A percentile compares a stretch with the other conserved stretches of the same genome.
Evolutionary conservation across 1,140 invertebrate species (phyloP).

Genomic region (Drosophila sproati): DNA sequence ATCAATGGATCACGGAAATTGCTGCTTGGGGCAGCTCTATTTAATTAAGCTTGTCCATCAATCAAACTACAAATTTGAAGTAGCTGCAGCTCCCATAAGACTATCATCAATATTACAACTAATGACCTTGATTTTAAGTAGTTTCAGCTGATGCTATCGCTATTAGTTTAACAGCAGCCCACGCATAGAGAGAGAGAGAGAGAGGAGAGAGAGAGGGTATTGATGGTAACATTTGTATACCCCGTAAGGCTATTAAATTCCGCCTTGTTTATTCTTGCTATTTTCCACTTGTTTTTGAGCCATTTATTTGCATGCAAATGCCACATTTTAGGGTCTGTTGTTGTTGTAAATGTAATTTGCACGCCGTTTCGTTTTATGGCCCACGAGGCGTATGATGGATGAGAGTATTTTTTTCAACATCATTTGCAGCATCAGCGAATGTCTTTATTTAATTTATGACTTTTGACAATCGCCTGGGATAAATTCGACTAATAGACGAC

Average conservation of each 20-base stretch:
- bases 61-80: slow-evolving; percentile 24
- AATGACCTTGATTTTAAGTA: slow-evolving; percentile 30
- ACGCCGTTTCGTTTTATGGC: slow-evolving; percentile 48
- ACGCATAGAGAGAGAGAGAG: not conserved
- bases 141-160: not conserved
- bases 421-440: slow-evolving; percentile 2
- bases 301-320: not conserved
- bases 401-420: slow-evolving; percentile 33
- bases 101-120: slow-evolving; percentile 30
- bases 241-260: not conserved
- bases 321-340: slow-evolving; percentile 23
- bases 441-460: too few species aligned
- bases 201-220: too few species aligned
- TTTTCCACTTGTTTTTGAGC: not conserved
- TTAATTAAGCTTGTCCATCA: slow-evolving; percentile 23
- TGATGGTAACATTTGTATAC: not conserved
- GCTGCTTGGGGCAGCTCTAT: slow-evolving; percentile 1
- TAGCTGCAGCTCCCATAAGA: not conserved
- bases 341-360: slow-evolving; percentile 42
- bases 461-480: too few species aligned
- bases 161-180: too few species aligned
- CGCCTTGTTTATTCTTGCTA: not conserved
- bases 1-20: not conserved
- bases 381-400: slow-evolving; percentile 71
- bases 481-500: too few species aligned